Evolutionary conservation across 1,140 invertebrate species (phyloP).

Genomic region (Euwallacea fornicatus): DNA sequence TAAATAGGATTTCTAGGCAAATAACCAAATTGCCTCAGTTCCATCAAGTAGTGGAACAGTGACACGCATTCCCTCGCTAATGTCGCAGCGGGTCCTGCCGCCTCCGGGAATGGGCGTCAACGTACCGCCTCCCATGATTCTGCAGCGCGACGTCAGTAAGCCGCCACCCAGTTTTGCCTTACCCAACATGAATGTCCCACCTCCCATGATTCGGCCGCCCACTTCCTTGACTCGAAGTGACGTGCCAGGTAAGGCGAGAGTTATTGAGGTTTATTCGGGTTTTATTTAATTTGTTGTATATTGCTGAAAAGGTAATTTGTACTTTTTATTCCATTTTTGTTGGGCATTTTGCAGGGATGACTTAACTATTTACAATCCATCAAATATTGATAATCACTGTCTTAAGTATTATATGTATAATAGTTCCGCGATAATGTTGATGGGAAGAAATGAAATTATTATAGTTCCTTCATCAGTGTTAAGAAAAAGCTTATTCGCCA

Average conservation of each 20-base stretch:
- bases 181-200: slow-evolving; percentile 55
- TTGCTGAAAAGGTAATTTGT: background rate
- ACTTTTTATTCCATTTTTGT: background rate
- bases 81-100: slow-evolving; percentile 52
- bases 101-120: slow-evolving; percentile 56
- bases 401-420: no score
- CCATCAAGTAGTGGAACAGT: background rate
- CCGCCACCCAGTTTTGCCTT: slow-evolving; percentile 48
- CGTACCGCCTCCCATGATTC: slow-evolving; percentile 51
- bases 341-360: slow-evolving; percentile 13
- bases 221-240: slow-evolving; percentile 42
- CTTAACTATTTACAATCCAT: background rate
- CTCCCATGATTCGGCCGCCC: slow-evolving; percentile 37
- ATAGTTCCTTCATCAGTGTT: no score
- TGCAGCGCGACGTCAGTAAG: slow-evolving; percentile 44
- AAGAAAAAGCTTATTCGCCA: no score
- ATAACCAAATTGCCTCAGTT: background rate
- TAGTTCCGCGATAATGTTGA: no score
- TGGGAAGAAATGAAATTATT: no score
- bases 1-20: no score
- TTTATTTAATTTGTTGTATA: background rate
- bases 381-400: no score
- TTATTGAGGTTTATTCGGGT: background rate
- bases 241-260: slow-evolving; percentile 44
- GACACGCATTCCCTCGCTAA: slow-evolving; percentile 48